phyloP scores from a whole-genome alignment of 2,797 vertebrate genomes.

The Synaphobranchus kaupii region DNA sequence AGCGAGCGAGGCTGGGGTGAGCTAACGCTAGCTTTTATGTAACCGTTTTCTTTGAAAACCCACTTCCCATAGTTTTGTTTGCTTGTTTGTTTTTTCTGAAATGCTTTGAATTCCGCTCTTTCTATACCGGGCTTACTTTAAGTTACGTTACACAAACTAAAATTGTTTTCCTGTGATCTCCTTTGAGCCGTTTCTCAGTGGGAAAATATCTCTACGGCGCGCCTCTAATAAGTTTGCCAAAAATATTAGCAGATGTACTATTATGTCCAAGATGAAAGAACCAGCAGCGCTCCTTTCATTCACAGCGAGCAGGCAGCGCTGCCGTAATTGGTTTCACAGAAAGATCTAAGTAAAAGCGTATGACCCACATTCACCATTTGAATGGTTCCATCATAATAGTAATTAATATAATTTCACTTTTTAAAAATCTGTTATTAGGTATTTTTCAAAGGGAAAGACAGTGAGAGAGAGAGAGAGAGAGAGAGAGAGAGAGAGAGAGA shows the following conservation, averaged over 20 bases:
- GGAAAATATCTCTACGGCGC: not conserved
- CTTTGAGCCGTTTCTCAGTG: not conserved
- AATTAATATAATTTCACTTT: not conserved
- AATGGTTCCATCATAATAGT: not conserved
- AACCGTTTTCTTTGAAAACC: constrained; percentile 49
- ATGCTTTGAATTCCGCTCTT: not conserved
- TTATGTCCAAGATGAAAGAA: not conserved
- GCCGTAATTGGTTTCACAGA: not conserved
- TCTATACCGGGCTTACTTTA: not conserved
- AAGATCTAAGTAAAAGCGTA: not conserved
- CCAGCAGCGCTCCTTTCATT: not conserved
- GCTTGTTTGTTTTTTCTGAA: not conserved
- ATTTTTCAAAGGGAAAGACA: not conserved
- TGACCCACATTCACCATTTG: not conserved
- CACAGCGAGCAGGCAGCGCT: not conserved
- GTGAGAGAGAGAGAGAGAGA: not conserved
- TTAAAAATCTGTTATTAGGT: not conserved
- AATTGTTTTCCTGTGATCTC: not conserved
- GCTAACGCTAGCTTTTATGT: constrained; percentile 54
- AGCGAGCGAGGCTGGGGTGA: constrained; percentile 37
- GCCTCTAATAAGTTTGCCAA: not conserved
- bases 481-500: not conserved
- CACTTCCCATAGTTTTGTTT: constrained; percentile 16
- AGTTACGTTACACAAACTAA: not conserved
- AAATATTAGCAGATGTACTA: not conserved